Conservation (phyloP, 2,888 invertebrate species). For the Sinodicranocentrus sp. region DNA sequence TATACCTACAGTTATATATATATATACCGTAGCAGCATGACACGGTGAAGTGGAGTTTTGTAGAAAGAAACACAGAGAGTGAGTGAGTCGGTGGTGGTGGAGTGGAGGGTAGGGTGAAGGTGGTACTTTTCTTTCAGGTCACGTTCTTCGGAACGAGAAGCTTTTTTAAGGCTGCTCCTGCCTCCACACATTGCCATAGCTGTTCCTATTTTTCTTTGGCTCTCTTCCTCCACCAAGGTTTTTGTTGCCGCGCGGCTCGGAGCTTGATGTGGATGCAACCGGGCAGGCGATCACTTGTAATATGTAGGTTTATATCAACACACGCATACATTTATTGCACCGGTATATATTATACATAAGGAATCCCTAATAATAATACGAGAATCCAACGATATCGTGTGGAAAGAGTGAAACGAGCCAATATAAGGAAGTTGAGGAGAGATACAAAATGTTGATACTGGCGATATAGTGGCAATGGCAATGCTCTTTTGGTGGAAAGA, state of each 20-base stretch:
- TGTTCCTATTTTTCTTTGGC: slow-evolving; percentile 24
- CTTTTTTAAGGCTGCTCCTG: slow-evolving; percentile 72
- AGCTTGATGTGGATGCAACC: slow-evolving; percentile 50
- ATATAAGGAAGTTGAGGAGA: slow-evolving; percentile 7
- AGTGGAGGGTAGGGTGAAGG: slow-evolving; percentile 71
- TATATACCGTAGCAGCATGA: slow-evolving; percentile 17
- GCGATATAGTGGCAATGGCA: slow-evolving; percentile 38
- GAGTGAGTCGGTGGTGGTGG: slow-evolving; percentile 24
- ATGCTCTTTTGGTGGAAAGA: slow-evolving; percentile 24
- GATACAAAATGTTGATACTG: slow-evolving; percentile 15
- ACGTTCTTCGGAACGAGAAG: slow-evolving; percentile 75
- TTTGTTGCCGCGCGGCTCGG: slow-evolving; percentile 45
- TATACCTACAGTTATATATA: slow-evolving; percentile 20
- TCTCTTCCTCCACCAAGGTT: slow-evolving; percentile 23
- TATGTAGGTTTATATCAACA: slow-evolving; percentile 59
- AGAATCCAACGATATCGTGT: not conserved
- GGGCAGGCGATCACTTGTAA: slow-evolving; percentile 62
- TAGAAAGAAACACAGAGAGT: slow-evolving; percentile 6
- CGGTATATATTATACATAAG: slow-evolving; percentile 24
- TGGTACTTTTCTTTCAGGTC: slow-evolving; percentile 77
- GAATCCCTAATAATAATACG: slow-evolving; percentile 26
- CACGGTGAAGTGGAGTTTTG: slow-evolving; percentile 22
- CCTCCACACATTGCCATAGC: slow-evolving; percentile 29
- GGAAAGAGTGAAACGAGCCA: not conserved
- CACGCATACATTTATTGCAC: slow-evolving; percentile 65